Base-by-base conservation (phyloP, 2,797 vertebrate species). In the Takifugu rubripes region DNA sequence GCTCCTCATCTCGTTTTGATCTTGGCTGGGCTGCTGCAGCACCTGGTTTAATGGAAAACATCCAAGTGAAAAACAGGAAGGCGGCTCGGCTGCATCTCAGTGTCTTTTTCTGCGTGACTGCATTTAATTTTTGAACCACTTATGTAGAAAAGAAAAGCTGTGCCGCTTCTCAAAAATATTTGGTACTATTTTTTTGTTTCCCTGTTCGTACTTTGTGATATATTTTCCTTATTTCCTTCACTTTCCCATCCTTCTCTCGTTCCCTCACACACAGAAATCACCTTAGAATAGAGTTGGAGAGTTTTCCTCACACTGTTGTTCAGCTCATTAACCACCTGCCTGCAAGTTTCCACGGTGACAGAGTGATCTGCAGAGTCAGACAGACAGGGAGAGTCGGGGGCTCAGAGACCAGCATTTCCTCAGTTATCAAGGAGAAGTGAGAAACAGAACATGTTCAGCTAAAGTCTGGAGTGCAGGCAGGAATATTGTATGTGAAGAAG, bases 281-380 rank as follows among this genome's bases (percentile, higher is more conserved):
- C 93, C 92, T 53, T 77, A 25, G 78, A 91, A 77, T 97, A 98
- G 7, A 98, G 92, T 43, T 29, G 77, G 31, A 93, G 63, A 2
- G 93, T 92, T 80, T 84, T 94, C 77, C 77, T 92, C 70, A 98
- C 82, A 61, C 87, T 94, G 71, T 78, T 81, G 64, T 91, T 93
- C 43, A 99, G 93, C 66, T 97, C 95, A 0, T 75, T 84, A 14
- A 92, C 91, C 17, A 93, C 87, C 47, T 92, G 91, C 68, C 91
- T 89, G 56, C 96, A 98, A 36, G 92, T 90, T 81, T 96, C 93
- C 82, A 97, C 25, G 52, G 90, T 95, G 83, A 93, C 65, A 12
- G 68, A 55, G 0, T 48, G 56, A 49, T 91, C 94, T 97, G 86
- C 64, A 52, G 54, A 55, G 33, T 51, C 56, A 25, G 49, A 60